These are phyloP conservation scores for Pyralis farinalis DNA, from an alignment of 2,888 invertebrate species.

Conservation along the genomic window DNA sequence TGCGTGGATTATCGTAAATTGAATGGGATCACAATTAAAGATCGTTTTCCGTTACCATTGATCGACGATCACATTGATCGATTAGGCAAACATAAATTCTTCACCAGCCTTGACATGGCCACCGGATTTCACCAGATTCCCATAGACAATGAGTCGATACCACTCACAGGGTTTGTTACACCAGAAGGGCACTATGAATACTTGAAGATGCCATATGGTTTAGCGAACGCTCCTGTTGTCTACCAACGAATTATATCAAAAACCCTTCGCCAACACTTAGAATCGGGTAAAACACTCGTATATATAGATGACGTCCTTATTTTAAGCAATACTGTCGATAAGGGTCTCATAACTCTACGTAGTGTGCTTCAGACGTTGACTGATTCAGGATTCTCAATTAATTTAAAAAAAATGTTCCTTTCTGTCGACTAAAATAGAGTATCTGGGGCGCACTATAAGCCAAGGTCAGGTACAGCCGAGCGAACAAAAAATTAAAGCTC, in stretches of 20 bases:
- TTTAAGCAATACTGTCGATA: constrained; percentile 7
- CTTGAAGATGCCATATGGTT: constrained; percentile 18
- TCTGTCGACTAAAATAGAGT: constrained; percentile 5
- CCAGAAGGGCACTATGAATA: constrained; percentile 17
- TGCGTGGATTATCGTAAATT: no score
- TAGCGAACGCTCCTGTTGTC: constrained; percentile 18
- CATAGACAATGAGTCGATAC: neutral
- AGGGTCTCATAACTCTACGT: neutral
- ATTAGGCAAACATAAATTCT: no score
- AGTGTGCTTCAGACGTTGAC: neutral
- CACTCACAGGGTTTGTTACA: no score
- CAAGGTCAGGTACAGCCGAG: no score
- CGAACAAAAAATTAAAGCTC: no score
- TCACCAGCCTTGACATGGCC: no score
- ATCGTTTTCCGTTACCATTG: constrained; percentile 5
- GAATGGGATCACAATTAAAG: constrained; percentile 2
- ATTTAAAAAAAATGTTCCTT: constrained; percentile 6
- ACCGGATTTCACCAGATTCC: no score
- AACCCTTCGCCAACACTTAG: no score
- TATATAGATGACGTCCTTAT: constrained; percentile 17
- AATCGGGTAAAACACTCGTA: constrained; percentile 10
- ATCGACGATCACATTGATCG: no score
- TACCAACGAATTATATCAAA: no score
- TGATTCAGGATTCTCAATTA: constrained; percentile 1
- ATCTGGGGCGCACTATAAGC: no score